Evolutionary conservation across 2,113 vertebrate species (phyloP).

Genomic region (Pseudorectes ferrugineus): DNA sequence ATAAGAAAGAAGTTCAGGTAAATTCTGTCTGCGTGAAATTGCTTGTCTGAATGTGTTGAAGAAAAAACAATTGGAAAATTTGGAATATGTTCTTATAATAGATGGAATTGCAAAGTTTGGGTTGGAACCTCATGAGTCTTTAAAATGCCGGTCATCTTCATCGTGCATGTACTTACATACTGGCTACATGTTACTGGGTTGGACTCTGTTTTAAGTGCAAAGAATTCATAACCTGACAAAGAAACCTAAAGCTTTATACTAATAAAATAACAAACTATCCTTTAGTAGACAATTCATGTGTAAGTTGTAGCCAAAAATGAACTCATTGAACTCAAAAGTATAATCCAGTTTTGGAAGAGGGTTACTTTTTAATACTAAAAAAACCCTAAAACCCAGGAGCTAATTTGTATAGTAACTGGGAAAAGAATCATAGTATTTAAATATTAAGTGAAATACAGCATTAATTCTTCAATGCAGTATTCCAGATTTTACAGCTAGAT

Average conservation of each 20-base stretch:
- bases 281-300: neutral
- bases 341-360: neutral
- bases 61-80: neutral
- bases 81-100: neutral
- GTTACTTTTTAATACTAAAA: neutral
- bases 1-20: neutral
- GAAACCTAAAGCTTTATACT: neutral
- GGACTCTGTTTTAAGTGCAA: neutral
- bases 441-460: neutral
- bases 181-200: neutral
- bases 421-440: neutral
- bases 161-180: neutral
- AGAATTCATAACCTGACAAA: neutral
- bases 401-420: neutral
- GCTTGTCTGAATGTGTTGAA: neutral
- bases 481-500: neutral
- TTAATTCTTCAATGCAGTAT: neutral
- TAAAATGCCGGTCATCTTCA: neutral
- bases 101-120: neutral
- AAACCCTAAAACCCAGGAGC: neutral
- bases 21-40: neutral
- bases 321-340: neutral
- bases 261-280: neutral
- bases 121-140: neutral
- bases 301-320: neutral